A percentile compares a stretch with the other conserved stretches of the same genome.
These are phyloP conservation scores for Petrophora chlorosata DNA, from an alignment of 2,888 invertebrate species.

Conservation along the genomic window DNA sequence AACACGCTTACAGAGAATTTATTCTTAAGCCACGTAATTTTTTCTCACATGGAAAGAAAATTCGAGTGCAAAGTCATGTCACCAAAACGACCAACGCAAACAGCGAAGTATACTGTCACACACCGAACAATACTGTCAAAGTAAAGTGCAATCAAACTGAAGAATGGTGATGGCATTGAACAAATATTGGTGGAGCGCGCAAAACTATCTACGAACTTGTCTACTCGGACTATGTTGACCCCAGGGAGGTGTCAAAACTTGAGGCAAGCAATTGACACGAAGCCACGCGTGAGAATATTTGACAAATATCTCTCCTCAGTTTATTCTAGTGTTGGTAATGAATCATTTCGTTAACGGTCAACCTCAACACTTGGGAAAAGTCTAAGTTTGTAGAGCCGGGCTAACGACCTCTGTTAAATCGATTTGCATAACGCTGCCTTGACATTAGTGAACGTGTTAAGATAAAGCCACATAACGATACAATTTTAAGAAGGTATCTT, in stretches of 20 bases:
- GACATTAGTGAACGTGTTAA: constrained; percentile 37
- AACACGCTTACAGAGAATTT: background rate
- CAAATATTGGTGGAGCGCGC: constrained; percentile 67
- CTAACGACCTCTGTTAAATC: constrained; percentile 51
- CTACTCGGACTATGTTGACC: constrained; percentile 57
- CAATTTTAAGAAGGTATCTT: constrained; percentile 4
- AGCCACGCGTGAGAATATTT: constrained; percentile 79
- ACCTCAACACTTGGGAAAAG: constrained; percentile 66
- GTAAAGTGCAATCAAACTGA: constrained; percentile 53
- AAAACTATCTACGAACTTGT: constrained; percentile 55
- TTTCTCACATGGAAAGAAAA: constrained; percentile 13
- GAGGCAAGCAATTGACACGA: constrained; percentile 72
- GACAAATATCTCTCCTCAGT: constrained; percentile 75
- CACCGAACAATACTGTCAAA: constrained; percentile 37
- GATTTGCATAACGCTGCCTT: constrained; percentile 64
- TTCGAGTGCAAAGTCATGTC: constrained; percentile 25
- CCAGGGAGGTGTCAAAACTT: constrained; percentile 74
- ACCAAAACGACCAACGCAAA: constrained; percentile 16
- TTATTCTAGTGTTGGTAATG: constrained; percentile 78
- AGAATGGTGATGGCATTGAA: constrained; percentile 55
- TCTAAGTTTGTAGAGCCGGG: constrained; percentile 56
- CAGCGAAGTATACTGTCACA: constrained; percentile 30
- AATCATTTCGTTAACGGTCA: constrained; percentile 79
- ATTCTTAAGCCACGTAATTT: constrained; percentile 1
- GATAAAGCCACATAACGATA: constrained; percentile 24